These are phyloP conservation scores for Acrocephalus kingi DNA, from an alignment of 2,113 vertebrate species.

Conservation along the genomic window DNA sequence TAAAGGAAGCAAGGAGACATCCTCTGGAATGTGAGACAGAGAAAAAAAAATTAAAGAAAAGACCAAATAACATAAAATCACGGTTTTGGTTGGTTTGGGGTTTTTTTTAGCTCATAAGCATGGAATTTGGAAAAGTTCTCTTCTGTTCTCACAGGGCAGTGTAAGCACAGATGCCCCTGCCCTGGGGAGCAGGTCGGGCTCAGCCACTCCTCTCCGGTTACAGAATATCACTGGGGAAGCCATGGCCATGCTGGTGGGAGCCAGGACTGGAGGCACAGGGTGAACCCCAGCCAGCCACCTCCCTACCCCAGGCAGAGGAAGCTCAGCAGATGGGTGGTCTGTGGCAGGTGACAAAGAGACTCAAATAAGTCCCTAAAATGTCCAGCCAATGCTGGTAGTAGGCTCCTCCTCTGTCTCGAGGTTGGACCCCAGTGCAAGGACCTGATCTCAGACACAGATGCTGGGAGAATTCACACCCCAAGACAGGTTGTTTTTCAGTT, in stretches of 20 bases:
- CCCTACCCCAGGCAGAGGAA: neutral
- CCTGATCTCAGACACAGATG: neutral
- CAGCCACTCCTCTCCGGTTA: rapidly evolving
- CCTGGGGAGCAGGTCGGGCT: neutral
- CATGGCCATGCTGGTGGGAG: rapidly evolving
- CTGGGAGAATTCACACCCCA: neutral
- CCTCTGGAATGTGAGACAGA: neutral
- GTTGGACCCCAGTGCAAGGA: neutral
- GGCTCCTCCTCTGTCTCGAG: neutral
- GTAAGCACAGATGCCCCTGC: neutral
- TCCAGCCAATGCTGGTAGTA: neutral
- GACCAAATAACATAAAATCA: neutral
- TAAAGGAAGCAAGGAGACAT: neutral
- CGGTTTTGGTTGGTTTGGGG: neutral
- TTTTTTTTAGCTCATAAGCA: neutral
- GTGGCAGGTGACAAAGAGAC: neutral
- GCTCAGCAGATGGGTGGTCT: neutral
- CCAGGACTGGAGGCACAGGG: rapidly evolving
- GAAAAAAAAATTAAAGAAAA: neutral
- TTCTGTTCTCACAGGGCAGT: neutral
- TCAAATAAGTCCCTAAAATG: neutral
- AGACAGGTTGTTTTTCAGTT: neutral
- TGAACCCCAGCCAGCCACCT: neutral
- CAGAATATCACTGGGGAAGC: neutral
- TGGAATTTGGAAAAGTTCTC: neutral